A percentile compares a stretch with the other conserved stretches of the same genome.
Evolutionary conservation across 2,797 vertebrate genomes (phyloP).

Genomic region (Ciconia nigra): DNA sequence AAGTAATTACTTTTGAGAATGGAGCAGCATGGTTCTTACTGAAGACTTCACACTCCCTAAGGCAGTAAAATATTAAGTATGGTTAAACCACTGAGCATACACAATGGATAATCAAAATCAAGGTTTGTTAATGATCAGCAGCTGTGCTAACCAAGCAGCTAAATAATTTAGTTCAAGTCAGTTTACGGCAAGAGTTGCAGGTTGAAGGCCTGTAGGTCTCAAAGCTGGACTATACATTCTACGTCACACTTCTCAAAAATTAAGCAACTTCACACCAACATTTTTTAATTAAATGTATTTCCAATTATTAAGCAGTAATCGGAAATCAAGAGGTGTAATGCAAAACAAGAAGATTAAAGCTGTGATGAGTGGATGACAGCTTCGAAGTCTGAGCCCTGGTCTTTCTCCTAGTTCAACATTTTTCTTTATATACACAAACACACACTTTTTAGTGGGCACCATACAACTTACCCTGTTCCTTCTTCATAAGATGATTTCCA

Average conservation of each 20-base stretch:
- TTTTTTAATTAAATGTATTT: background rate
- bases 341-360: background rate
- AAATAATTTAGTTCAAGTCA: background rate
- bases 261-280: background rate
- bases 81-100: background rate
- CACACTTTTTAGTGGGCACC: background rate
- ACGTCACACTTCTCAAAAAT: background rate
- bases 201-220: background rate
- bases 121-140: background rate
- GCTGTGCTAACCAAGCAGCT: background rate
- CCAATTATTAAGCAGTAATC: background rate
- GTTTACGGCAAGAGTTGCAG: background rate
- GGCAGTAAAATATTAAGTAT: background rate
- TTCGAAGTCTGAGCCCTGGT: background rate
- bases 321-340: background rate
- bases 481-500: conserved; percentile 80
- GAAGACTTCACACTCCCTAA: conserved; percentile 82
- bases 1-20: conserved; percentile 83
- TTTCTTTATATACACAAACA: background rate
- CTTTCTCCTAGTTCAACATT: background rate
- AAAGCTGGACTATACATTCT: background rate
- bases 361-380: background rate
- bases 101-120: background rate
- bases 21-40: conserved; percentile 79
- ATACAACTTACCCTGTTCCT: conserved; percentile 74